Conservation (phyloP, 2,797 vertebrate species). For the Malurus splendens region DNA sequence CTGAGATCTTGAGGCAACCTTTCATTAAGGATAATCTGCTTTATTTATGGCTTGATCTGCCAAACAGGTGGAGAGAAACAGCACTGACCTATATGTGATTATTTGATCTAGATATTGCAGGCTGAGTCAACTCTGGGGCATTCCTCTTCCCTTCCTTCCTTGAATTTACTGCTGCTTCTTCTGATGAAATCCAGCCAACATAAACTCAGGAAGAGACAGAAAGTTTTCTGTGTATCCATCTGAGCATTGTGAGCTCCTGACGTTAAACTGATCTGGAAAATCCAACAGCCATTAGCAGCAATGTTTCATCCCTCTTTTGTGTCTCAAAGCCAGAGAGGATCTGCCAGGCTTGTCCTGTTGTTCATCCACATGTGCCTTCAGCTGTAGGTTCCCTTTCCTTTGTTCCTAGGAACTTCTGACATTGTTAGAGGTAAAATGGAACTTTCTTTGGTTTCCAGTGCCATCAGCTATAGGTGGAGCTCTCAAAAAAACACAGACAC, state of each 20-base stretch:
- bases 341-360: not conserved
- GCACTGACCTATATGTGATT: constrained; percentile 6
- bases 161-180: not conserved
- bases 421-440: not conserved
- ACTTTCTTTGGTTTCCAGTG: not conserved
- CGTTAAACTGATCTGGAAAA: not conserved
- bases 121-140: not conserved
- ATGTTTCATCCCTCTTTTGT: not conserved
- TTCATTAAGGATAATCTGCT: not conserved
- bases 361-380: not conserved
- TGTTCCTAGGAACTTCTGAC: not conserved
- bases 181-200: not conserved
- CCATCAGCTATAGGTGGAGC: not conserved
- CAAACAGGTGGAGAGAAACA: not conserved
- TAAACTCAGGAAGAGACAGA: not conserved
- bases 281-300: not conserved
- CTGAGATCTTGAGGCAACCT: not conserved
- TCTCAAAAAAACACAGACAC: not conserved
- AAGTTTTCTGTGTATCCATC: not conserved
- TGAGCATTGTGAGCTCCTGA: not conserved
- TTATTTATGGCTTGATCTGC: not conserved
- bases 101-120: not conserved
- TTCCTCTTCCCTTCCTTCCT: not conserved
- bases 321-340: not conserved
- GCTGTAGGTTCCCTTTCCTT: not conserved